phyloP scores from a whole-genome alignment of 2,113 vertebrate species.

The Cebus imitator region DNA sequence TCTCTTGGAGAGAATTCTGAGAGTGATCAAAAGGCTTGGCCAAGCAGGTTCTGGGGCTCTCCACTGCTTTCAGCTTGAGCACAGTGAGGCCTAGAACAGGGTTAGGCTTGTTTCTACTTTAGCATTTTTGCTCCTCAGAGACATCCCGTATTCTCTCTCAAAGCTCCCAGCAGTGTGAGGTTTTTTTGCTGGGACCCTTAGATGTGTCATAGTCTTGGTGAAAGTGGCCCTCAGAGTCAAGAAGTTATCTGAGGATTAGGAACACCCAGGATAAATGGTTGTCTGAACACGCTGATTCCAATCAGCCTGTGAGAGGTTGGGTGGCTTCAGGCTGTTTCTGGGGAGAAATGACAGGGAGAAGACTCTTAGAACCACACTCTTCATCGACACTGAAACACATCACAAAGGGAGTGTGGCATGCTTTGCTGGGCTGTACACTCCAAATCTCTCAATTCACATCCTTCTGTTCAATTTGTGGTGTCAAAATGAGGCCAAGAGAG shows the following conservation, averaged over 20 bases:
- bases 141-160: neutral
- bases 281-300: neutral
- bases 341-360: neutral
- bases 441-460: neutral
- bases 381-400: fast-evolving
- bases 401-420: fast-evolving
- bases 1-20: neutral
- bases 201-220: neutral
- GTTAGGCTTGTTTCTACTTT: neutral
- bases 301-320: neutral
- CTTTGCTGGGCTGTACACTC: fast-evolving
- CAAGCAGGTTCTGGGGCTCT: neutral
- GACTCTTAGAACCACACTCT: neutral
- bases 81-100: neutral
- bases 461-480: neutral
- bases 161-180: neutral
- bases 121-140: neutral
- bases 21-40: neutral
- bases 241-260: neutral
- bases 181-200: neutral
- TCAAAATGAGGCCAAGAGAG: neutral
- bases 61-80: neutral
- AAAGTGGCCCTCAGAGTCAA: neutral
- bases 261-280: neutral
- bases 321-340: neutral